Conservation (phyloP, 1,140 invertebrate genomes). For the Lerema accius region DNA sequence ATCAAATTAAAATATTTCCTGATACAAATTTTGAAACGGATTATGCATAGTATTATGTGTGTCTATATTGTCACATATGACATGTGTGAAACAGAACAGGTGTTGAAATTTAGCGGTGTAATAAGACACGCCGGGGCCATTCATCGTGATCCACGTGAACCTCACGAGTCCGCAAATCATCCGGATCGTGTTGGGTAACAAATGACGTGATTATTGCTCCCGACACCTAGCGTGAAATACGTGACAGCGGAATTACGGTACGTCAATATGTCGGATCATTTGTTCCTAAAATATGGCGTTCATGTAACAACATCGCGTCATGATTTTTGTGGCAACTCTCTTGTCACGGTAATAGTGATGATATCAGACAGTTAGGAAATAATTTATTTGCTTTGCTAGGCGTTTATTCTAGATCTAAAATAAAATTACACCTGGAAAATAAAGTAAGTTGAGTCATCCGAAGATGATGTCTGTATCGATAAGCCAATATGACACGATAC, state of each 20-base stretch:
- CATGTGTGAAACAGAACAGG: neutral
- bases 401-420: no score
- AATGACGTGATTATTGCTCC: constrained; percentile 28
- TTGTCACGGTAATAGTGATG: neutral
- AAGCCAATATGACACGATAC: constrained; percentile 54
- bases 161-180: constrained; percentile 28
- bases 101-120: constrained; percentile 14
- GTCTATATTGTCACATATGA: neutral
- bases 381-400: no score
- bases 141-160: constrained; percentile 22
- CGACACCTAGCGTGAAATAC: constrained; percentile 21
- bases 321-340: constrained; percentile 4
- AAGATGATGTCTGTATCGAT: no score
- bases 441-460: no score
- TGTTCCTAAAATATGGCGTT: constrained; percentile 4
- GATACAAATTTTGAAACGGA: no score
- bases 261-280: neutral
- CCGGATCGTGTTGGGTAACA: constrained; percentile 22
- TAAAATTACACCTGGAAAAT: no score
- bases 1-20: no score
- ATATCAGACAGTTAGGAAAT: neutral
- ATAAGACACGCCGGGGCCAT: constrained; percentile 20
- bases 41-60: no score
- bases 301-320: neutral
- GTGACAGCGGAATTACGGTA: constrained; percentile 18